Base-by-base conservation (phyloP, 2,113 vertebrate species). In the Brachypodius melanocephalos region DNA sequence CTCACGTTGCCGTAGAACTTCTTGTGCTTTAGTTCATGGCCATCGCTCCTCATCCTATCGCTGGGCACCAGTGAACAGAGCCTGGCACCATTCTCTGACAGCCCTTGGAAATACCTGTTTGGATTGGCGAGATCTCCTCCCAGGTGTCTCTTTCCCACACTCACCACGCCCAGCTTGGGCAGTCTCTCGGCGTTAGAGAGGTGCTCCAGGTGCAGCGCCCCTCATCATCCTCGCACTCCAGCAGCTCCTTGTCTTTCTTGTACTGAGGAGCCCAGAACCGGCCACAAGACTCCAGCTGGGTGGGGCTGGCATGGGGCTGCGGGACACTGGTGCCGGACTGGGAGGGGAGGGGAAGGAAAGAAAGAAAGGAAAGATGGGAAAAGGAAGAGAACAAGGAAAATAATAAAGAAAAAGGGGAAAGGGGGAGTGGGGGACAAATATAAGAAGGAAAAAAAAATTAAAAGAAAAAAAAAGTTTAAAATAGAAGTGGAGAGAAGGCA, bases 41-140 rank as follows among this genome's bases (percentile, higher is more conserved):
- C 34, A 18, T 18, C n/a, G 34, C 34, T 63, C 25, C 29, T 42
- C 25, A 11, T 34, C 34, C 57, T 29, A 42, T 8, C 9, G 6
- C 25, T 55, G 57, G 32, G 38, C 26, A 45, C 10, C 55, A 10
- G 38, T 24, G 46, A 38, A 4, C 45, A 68, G 36, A 58, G 38
- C 19, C 63, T 16, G 55, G 48, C 40, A 21, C 48, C n/a, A 4
- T 29, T 10, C n/a, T 55, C 48, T 21, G 24, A 14, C n/a, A 8
- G 2, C 29, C 26, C n/a, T 12, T 4, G 48, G 34, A 14, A 24
- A 28, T 26, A 5, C 1, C 6, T 11, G 17, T 20, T 5, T 2
- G 46, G 24, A 20, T 5, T 17, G 24, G 19, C 4, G 57, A 38
- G 24, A 34, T 17, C 6, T 29, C 13, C 57, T 38, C 55, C 40